These are phyloP conservation scores for Burhinus bistriatus DNA, from an alignment of 2,113 vertebrate genomes.

Conservation along the genomic window DNA sequence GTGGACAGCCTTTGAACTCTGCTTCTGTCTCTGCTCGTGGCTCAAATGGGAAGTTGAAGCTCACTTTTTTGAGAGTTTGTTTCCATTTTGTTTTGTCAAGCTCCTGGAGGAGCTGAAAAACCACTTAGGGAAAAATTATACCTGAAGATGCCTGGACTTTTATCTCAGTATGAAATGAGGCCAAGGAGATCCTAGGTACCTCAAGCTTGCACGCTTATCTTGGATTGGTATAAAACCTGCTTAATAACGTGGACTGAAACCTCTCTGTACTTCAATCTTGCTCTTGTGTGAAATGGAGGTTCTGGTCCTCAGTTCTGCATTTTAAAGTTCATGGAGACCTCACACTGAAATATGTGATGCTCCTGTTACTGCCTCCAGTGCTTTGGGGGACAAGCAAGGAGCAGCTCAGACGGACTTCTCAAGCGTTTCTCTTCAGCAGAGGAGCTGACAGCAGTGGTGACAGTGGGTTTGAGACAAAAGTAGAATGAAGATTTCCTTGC, in stretches of 20 bases:
- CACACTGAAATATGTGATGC: not conserved
- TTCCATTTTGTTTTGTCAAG: not conserved
- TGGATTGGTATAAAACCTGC: not conserved
- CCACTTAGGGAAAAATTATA: not conserved
- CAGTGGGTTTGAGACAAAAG: not conserved
- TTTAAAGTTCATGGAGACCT: not conserved
- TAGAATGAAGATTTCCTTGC: not conserved
- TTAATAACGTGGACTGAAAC: not conserved
- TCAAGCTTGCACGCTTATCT: not conserved
- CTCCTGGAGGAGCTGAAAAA: not conserved
- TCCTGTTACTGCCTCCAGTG: not conserved
- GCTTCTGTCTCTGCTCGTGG: not conserved
- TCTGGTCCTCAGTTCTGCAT: not conserved
- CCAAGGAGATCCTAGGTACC: not conserved
- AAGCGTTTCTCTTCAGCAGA: not conserved
- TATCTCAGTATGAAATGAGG: not conserved
- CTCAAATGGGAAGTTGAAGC: not conserved
- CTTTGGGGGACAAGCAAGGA: not conserved
- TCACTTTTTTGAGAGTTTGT: not conserved
- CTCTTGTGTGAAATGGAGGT: not conserved
- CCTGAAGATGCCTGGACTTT: not conserved
- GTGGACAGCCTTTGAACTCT: accelerated
- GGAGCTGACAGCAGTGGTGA: not conserved
- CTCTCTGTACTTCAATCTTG: not conserved
- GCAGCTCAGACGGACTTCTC: not conserved